These are phyloP conservation scores for Gymnarchus niloticus DNA, from an alignment of 2,113 vertebrate species.

Conservation along the genomic window DNA sequence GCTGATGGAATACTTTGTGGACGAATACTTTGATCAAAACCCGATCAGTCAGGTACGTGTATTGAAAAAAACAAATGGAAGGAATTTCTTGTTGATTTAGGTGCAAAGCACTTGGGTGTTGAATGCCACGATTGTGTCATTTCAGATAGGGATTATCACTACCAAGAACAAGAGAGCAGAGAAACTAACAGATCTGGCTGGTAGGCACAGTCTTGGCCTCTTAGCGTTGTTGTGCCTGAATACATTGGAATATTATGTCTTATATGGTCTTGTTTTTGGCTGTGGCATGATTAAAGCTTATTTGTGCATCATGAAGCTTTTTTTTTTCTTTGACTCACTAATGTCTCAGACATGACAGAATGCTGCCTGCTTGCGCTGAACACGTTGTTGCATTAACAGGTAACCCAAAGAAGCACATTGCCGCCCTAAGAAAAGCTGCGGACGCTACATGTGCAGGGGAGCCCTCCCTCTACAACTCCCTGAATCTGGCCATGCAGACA, in stretches of 20 bases:
- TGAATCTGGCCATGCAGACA: slow-evolving; percentile 81
- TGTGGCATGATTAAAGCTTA: background rate
- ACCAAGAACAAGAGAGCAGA: slow-evolving; percentile 94
- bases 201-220: slow-evolving; percentile 53
- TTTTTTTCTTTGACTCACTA: background rate
- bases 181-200: slow-evolving; percentile 92
- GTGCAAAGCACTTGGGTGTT: background rate
- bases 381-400: slow-evolving; percentile 57
- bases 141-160: slow-evolving; percentile 85
- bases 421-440: slow-evolving; percentile 81
- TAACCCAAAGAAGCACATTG: slow-evolving; percentile 81
- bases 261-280: background rate
- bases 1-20: slow-evolving; percentile 88
- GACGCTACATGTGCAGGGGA: slow-evolving; percentile 84
- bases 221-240: background rate
- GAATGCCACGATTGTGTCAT: background rate
- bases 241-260: background rate
- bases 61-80: background rate
- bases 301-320: background rate
- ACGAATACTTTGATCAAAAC: slow-evolving; percentile 97
- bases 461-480: slow-evolving; percentile 91
- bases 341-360: background rate
- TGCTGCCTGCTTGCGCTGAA: background rate
- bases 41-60: slow-evolving; percentile 90
- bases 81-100: background rate